Conservation (phyloP, 2,113 vertebrate species). For the Aspiorhynchus laticeps region DNA sequence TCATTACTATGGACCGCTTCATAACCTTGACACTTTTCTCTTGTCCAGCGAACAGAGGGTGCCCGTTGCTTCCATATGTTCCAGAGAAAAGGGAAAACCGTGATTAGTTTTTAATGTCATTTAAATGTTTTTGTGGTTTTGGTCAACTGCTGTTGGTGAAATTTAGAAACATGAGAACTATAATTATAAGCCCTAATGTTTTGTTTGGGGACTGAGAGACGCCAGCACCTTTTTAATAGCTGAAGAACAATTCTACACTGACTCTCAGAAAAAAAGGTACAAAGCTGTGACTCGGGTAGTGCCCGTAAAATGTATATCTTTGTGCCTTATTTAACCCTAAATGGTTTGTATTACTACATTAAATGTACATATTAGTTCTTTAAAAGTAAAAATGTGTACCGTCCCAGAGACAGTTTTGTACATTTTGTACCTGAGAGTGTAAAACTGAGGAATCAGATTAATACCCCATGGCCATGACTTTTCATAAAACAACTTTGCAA, state of each 20-base stretch:
- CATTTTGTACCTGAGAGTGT: no score
- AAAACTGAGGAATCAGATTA: not conserved
- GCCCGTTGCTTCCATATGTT: constrained; percentile 65
- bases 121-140: constrained; percentile 59
- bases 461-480: not conserved
- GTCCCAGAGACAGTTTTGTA: no score
- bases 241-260: not conserved
- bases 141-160: constrained; percentile 50
- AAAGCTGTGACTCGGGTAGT: not conserved
- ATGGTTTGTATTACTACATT: not conserved
- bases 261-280: not conserved
- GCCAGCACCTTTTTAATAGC: not conserved
- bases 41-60: constrained; percentile 60
- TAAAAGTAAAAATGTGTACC: no score
- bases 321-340: not conserved
- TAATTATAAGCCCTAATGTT: not conserved
- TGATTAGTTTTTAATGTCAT: constrained; percentile 64
- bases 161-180: not conserved
- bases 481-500: not conserved
- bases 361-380: not conserved
- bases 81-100: constrained; percentile 57
- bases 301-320: no score
- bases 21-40: constrained; percentile 66
- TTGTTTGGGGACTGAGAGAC: not conserved
- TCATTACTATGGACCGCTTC: constrained; percentile 61